A percentile compares a stretch with the other conserved stretches of the same genome.
Conservation (phyloP, 2,888 invertebrate species). For the Heliconius ethilla region DNA sequence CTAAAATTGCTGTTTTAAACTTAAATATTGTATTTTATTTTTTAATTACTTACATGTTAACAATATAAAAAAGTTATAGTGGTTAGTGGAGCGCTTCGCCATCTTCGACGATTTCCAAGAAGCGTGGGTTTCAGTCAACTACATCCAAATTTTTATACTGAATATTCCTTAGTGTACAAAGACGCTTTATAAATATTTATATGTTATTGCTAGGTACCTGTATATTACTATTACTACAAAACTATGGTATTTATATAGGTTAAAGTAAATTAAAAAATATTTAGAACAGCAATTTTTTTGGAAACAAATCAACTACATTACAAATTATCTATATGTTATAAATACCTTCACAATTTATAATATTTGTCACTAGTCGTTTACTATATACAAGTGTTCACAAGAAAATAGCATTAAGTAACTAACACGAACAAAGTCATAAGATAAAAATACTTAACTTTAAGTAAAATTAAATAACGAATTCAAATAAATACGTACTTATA, state of each 20-base stretch:
- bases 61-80: not conserved
- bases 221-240: no score
- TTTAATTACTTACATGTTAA: not conserved
- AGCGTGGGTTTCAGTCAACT: no score
- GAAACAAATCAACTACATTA: not conserved
- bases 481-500: not conserved
- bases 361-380: slow-evolving; percentile 7
- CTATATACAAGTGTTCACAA: not conserved
- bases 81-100: no score
- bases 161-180: no score
- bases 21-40: not conserved
- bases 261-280: not conserved
- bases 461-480: not conserved
- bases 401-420: not conserved
- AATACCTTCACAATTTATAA: not conserved
- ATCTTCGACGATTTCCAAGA: no score
- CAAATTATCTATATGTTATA: not conserved
- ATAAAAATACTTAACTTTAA: not conserved
- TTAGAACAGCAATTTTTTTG: not conserved
- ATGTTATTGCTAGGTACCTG: no score
- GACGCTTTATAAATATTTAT: no score
- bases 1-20: not conserved
- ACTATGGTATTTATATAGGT: no score
- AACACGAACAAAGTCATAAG: not conserved
- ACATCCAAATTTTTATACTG: no score